phyloP scores from a whole-genome alignment of 92 coral and sea anemone genomes.

The Scolanthus callimorphus region DNA sequence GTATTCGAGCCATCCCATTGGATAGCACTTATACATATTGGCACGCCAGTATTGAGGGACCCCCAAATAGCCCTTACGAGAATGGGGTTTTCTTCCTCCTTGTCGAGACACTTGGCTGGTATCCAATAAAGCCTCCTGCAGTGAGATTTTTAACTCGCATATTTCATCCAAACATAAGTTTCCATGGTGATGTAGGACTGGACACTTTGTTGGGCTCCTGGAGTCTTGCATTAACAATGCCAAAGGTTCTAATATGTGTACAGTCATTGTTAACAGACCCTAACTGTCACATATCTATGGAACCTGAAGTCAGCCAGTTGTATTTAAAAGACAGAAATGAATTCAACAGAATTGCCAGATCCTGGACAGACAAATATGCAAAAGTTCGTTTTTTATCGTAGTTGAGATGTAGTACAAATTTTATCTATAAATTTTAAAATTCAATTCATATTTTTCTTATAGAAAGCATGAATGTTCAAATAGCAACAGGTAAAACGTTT shows the following conservation, averaged over 20 bases:
- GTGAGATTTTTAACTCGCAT: slow-evolving; percentile 62
- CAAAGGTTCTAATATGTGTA: slow-evolving; percentile 63
- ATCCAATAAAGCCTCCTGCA: slow-evolving; percentile 70
- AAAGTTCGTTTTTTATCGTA: no score
- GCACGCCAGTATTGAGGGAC: slow-evolving; percentile 78
- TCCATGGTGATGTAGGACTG: slow-evolving; percentile 68
- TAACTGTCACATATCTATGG: slow-evolving; percentile 64
- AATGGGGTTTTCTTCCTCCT: slow-evolving; percentile 69
- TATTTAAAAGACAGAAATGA: slow-evolving; percentile 48
- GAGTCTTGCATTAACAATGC: slow-evolving; percentile 59
- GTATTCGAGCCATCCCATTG: slow-evolving; percentile 57
- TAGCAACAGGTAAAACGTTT: no score
- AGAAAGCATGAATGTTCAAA: no score
- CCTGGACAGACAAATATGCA: slow-evolving; percentile 73
- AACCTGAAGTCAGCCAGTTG: slow-evolving; percentile 48
- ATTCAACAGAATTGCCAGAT: slow-evolving; percentile 51
- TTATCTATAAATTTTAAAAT: no score
- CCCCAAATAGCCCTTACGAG: slow-evolving; percentile 66
- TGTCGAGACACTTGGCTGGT: slow-evolving; percentile 58
- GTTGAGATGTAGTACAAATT: no score
- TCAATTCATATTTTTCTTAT: no score
- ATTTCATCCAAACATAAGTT: slow-evolving; percentile 70
- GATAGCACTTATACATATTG: slow-evolving; percentile 61
- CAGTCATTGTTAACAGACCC: slow-evolving; percentile 73
- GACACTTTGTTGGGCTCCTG: slow-evolving; percentile 58